These are phyloP conservation scores for Halcyon badia DNA, from an alignment of 2,797 vertebrate genomes.

Conservation along the genomic window DNA sequence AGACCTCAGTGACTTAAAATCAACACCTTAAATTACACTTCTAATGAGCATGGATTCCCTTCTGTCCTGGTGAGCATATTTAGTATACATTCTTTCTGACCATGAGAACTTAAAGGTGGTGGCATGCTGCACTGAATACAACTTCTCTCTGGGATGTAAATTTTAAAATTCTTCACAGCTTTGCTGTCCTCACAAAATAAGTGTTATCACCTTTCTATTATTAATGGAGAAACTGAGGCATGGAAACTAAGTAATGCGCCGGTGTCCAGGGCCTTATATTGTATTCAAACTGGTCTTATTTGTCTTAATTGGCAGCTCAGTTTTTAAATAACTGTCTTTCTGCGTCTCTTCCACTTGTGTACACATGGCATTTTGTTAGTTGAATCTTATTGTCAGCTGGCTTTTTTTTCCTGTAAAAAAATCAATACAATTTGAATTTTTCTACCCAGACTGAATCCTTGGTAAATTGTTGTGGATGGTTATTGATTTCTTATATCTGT, in stretches of 20 bases:
- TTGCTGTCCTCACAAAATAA: not conserved
- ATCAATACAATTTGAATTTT: conserved; percentile 81
- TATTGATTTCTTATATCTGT: conserved; percentile 80
- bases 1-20: not conserved
- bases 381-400: conserved; percentile 4
- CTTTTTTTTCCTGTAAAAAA: conserved; percentile 28
- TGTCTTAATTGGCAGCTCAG: not conserved
- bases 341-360: not conserved
- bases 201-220: not conserved
- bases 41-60: not conserved
- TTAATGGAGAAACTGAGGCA: not conserved
- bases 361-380: conserved; percentile 9
- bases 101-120: not conserved
- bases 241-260: not conserved
- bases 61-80: not conserved
- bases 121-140: not conserved
- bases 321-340: conserved; percentile 31
- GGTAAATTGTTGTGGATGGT: conserved; percentile 78
- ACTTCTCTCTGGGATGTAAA: not conserved
- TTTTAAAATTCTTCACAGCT: not conserved
- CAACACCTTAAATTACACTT: not conserved
- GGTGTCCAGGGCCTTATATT: not conserved
- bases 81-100: not conserved
- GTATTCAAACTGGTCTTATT: not conserved
- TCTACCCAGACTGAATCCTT: conserved; percentile 62